These are phyloP conservation scores for Antheraea assamensis DNA, from an alignment of 2,888 invertebrate genomes.

Conservation along the genomic window DNA sequence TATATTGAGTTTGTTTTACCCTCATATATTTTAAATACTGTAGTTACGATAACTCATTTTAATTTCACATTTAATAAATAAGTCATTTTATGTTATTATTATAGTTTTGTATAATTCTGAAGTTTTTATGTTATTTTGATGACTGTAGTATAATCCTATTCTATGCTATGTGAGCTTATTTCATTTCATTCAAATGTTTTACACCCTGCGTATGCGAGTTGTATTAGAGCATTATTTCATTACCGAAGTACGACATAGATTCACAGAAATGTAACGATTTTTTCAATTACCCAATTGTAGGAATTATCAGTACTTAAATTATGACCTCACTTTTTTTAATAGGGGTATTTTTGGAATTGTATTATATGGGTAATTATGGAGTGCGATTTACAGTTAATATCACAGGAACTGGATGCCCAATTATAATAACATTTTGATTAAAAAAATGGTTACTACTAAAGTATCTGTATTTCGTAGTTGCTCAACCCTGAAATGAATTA, in stretches of 20 bases:
- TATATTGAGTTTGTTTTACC: slow-evolving; percentile 43
- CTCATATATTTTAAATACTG: neutral
- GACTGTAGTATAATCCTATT: neutral
- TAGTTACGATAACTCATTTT: neutral
- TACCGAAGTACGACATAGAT: neutral
- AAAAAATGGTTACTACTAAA: neutral
- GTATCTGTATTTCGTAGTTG: neutral
- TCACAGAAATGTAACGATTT: neutral
- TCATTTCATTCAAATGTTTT: too few species aligned
- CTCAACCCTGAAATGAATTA: neutral
- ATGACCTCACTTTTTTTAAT: neutral
- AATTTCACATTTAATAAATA: neutral
- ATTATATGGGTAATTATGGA: too few species aligned
- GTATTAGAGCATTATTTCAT: neutral
- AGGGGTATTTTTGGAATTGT: too few species aligned
- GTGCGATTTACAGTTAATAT: too few species aligned
- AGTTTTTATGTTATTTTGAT: neutral
- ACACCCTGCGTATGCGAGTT: neutral
- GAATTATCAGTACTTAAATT: neutral
- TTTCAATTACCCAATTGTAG: neutral
- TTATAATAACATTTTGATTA: too few species aligned
- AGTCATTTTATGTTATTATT: neutral
- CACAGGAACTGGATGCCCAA: too few species aligned
- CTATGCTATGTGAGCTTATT: neutral
- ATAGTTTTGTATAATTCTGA: neutral